Conservation (phyloP, 2,797 vertebrate genomes). For the Siniperca undulata region DNA sequence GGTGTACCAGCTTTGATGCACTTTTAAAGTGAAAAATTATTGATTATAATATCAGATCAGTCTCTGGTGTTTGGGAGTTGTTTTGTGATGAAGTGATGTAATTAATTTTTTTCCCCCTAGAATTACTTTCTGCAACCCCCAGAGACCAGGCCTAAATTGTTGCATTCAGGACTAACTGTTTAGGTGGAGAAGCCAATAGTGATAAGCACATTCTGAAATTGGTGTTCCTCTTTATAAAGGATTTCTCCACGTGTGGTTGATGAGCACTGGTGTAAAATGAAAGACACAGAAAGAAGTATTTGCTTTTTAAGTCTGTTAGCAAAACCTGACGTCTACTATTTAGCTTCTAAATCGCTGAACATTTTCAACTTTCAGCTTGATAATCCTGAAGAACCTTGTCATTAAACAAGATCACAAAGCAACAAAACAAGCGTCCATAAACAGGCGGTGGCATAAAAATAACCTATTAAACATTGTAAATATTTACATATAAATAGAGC, state of each 20-base stretch:
- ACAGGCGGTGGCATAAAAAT: slow-evolving; percentile 1
- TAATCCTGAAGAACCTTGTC: background rate
- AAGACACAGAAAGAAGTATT: background rate
- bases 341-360: background rate
- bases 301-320: background rate
- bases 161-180: slow-evolving; percentile 5
- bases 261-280: background rate
- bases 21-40: slow-evolving; percentile 2
- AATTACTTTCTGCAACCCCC: background rate
- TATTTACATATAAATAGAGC: slow-evolving; percentile 47
- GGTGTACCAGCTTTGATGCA: slow-evolving; percentile 9
- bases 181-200: background rate
- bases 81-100: slow-evolving; percentile 17
- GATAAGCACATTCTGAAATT: background rate
- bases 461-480: background rate
- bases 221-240: background rate
- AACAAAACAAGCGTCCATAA: slow-evolving; percentile 17
- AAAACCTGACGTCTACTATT: background rate
- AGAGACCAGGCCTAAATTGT: background rate
- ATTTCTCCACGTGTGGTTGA: background rate
- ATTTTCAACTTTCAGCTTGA: background rate
- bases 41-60: background rate
- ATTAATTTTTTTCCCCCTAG: background rate
- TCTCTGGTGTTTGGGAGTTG: background rate
- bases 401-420: slow-evolving; percentile 12